Conservation (phyloP, 2,797 vertebrate genomes). For the Channa striata region DNA sequence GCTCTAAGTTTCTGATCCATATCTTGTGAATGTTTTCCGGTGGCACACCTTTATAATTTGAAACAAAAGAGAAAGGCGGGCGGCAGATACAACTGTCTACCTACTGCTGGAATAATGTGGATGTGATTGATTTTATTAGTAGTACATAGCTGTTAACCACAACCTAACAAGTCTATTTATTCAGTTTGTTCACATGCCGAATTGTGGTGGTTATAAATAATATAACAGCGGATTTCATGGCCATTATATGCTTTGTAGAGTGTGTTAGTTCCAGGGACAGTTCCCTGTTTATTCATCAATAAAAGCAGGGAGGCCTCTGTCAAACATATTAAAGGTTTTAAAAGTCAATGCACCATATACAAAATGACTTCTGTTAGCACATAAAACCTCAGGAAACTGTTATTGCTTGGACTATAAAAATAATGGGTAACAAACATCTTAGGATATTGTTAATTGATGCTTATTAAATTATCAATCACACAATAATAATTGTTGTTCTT, state of each 20-base stretch:
- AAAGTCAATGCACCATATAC: too few species aligned
- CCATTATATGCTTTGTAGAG: too few species aligned
- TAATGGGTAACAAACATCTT: not conserved
- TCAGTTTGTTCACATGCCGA: not conserved
- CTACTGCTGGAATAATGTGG: conserved; percentile 27
- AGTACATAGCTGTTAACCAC: not conserved
- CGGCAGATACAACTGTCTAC: not conserved
- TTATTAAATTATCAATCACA: not conserved
- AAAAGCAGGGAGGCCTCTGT: not conserved
- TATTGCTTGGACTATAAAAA: too few species aligned
- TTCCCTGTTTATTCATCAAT: not conserved
- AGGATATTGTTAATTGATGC: not conserved
- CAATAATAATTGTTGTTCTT: not conserved
- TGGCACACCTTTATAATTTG: conserved; percentile 23
- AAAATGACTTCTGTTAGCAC: not conserved
- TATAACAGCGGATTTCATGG: not conserved
- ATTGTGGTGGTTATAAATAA: not conserved
- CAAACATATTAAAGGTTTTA: too few species aligned
- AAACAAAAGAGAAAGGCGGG: conserved; percentile 12
- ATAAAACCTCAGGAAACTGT: not conserved
- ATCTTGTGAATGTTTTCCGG: conserved; percentile 32
- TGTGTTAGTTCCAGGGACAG: not conserved
- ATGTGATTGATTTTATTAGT: not conserved
- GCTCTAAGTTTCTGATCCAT: conserved; percentile 41
- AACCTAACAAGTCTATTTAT: not conserved